Evolutionary conservation across 2,113 vertebrate genomes (phyloP).

Genomic region (Heloderma charlesbogerti): DNA sequence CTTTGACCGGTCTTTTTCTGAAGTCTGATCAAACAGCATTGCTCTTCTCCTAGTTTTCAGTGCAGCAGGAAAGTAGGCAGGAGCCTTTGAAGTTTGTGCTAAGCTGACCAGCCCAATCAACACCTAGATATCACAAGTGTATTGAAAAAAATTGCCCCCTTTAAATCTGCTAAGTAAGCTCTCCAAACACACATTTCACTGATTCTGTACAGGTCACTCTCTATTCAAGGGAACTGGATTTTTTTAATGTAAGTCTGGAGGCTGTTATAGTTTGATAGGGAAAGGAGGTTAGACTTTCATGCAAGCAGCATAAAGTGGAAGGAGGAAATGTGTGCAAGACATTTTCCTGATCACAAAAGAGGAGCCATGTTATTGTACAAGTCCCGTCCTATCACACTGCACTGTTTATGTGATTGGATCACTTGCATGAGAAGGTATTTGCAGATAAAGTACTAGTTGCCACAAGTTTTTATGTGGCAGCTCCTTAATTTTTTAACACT

Average conservation of each 20-base stretch:
- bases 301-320: neutral
- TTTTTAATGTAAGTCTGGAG: neutral
- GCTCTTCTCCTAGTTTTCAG: slow-evolving; percentile 29
- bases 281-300: neutral
- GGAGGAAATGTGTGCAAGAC: neutral
- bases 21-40: slow-evolving; percentile 65
- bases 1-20: slow-evolving; percentile 43
- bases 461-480: neutral
- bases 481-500: slow-evolving; percentile 15
- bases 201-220: slow-evolving; percentile 39
- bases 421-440: neutral
- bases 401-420: neutral
- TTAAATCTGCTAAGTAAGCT: neutral
- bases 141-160: neutral
- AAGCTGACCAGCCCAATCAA: slow-evolving; percentile 56
- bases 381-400: neutral
- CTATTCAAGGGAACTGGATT: neutral
- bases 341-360: neutral
- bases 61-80: neutral
- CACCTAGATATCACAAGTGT: slow-evolving; percentile 32
- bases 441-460: neutral
- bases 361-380: neutral
- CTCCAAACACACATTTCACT: slow-evolving; percentile 61
- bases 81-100: slow-evolving; percentile 55
- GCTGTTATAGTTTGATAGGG: neutral